phyloP scores from a whole-genome alignment of 2,797 vertebrate species.

The Squalus acanthias region DNA sequence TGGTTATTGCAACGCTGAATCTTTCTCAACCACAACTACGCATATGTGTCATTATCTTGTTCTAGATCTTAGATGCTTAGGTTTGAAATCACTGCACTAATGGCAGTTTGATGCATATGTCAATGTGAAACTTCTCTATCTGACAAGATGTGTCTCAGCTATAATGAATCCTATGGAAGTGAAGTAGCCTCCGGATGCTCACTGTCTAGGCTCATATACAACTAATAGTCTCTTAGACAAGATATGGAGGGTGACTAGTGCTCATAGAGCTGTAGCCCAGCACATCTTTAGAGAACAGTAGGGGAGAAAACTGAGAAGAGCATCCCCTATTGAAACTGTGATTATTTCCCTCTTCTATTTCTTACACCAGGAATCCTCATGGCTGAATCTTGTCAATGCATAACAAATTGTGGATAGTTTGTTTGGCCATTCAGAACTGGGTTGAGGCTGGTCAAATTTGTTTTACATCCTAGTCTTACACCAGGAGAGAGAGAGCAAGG shows the following conservation, averaged over 20 bases:
- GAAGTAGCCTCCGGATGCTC: neutral
- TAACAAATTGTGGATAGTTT: neutral
- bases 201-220: neutral
- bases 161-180: neutral
- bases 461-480: neutral
- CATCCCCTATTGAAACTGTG: neutral
- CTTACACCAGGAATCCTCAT: neutral
- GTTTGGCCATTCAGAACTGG: neutral
- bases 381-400: neutral
- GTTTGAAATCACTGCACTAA: neutral
- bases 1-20: neutral
- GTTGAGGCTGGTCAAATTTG: neutral
- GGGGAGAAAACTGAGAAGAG: neutral
- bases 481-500: neutral
- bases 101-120: neutral
- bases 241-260: neutral
- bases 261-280: neutral
- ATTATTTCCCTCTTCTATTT: neutral
- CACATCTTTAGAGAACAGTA: neutral
- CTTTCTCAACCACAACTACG: neutral
- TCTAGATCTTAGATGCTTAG: neutral
- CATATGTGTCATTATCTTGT: neutral
- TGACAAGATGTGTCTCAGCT: neutral
- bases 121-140: neutral
- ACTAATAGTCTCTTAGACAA: neutral